phyloP scores from a whole-genome alignment of 2,113 vertebrate species.

The Catharus minimus region DNA sequence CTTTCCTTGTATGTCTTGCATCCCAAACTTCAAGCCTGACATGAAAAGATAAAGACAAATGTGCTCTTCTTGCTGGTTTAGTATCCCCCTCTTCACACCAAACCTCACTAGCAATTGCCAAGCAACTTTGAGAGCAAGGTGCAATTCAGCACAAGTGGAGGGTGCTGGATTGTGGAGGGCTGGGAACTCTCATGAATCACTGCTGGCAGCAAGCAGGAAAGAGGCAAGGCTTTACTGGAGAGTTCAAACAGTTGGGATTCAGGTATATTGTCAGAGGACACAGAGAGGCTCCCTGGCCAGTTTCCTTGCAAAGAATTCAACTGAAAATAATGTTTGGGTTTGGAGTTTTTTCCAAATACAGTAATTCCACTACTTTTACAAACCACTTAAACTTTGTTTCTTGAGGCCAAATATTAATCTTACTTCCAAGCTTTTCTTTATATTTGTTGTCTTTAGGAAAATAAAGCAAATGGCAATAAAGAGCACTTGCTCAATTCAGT shows the following conservation, averaged over 20 bases:
- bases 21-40: background rate
- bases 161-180: background rate
- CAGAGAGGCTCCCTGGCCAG: background rate
- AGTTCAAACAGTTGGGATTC: background rate
- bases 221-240: background rate
- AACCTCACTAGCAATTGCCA: background rate
- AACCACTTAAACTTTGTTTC: constrained; percentile 8
- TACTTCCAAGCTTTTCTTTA: constrained; percentile 3
- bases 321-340: background rate
- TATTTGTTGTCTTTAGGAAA: background rate
- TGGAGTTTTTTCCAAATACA: background rate
- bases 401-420: constrained; percentile 30
- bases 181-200: background rate
- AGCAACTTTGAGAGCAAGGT: background rate
- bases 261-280: background rate
- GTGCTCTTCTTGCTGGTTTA: background rate
- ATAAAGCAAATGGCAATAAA: constrained; percentile 30
- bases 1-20: background rate
- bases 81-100: background rate
- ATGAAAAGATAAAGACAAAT: background rate
- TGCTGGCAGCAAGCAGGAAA: background rate
- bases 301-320: background rate
- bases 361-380: constrained; percentile 4
- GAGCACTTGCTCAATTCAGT: background rate
- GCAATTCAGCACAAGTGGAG: background rate